Evolutionary conservation across 2,113 vertebrate species (phyloP).

Genomic region (Hippoglossus stenolepis): DNA sequence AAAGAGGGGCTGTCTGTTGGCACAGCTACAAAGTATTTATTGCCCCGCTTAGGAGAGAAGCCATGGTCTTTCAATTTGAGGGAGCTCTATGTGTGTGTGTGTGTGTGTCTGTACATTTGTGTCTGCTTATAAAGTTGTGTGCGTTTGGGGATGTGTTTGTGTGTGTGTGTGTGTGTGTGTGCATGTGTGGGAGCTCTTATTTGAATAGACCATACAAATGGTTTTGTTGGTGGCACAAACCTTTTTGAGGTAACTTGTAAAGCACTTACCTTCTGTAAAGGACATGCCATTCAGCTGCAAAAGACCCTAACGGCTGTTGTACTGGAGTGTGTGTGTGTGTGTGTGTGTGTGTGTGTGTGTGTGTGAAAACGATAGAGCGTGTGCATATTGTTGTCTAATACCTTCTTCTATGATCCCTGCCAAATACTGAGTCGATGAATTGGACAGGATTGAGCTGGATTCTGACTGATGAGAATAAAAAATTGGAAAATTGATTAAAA

Average conservation of each 20-base stretch:
- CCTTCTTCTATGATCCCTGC: no score
- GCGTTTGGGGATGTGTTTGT: constrained; percentile 7
- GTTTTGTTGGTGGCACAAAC: constrained; percentile 58
- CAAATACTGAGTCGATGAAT: background rate
- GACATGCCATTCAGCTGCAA: constrained; percentile 51
- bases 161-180: constrained; percentile 38
- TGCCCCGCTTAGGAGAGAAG: constrained; percentile 52
- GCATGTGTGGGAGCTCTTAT: constrained; percentile 22
- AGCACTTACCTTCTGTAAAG: constrained; percentile 58
- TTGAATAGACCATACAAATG: constrained; percentile 52
- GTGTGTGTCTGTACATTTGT: constrained; percentile 13
- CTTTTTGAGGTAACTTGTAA: constrained; percentile 52
- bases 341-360: background rate
- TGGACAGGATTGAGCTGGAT: background rate
- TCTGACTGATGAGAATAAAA: background rate
- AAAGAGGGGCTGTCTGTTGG: constrained; percentile 66
- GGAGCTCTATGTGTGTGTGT: constrained; percentile 26
- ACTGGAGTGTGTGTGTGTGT: constrained; percentile 19
- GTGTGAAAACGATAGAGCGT: no score
- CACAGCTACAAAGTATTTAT: constrained; percentile 70
- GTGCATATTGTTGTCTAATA: no score
- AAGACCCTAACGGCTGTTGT: constrained; percentile 45
- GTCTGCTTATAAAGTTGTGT: no score
- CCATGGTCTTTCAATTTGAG: constrained; percentile 43
- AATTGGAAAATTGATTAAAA: background rate